phyloP scores from a whole-genome alignment of 2,113 vertebrate genomes.

The Sinocyclocheilus grahami region DNA sequence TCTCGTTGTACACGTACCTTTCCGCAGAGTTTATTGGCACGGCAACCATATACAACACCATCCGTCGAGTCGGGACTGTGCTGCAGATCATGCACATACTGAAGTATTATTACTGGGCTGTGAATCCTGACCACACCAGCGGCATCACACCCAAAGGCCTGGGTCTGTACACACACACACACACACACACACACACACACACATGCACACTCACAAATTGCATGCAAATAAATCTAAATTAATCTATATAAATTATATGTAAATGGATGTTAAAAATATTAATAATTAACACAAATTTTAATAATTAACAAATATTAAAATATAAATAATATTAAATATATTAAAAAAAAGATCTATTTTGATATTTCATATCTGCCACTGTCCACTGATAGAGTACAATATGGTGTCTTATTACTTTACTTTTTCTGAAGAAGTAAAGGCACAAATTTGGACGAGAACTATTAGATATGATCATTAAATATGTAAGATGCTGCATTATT shows the following conservation, averaged over 20 bases:
- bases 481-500: not conserved
- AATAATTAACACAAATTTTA: too few relatives aligned
- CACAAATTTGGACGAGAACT: not conserved
- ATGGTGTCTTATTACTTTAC: too few relatives aligned
- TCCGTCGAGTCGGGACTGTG: slow-evolving; percentile 93
- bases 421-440: not conserved
- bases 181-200: not conserved
- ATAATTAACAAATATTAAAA: too few relatives aligned
- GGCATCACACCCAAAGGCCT: slow-evolving; percentile 88
- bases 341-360: too few relatives aligned
- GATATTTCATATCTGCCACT: too few relatives aligned
- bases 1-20: slow-evolving; percentile 92
- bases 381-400: too few relatives aligned
- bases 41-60: slow-evolving; percentile 91
- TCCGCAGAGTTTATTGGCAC: slow-evolving; percentile 97
- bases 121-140: slow-evolving; percentile 87
- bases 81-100: slow-evolving; percentile 93
- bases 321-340: too few relatives aligned
- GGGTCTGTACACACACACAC: slow-evolving; percentile 76
- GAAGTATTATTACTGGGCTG: slow-evolving; percentile 97
- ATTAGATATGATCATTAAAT: not conserved
- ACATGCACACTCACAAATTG: too few relatives aligned
- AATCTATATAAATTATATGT: too few relatives aligned
- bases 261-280: too few relatives aligned
- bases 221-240: not conserved